Evolutionary conservation across 1,140 invertebrate species (phyloP), one percentile per base, ranked within the genome.

Genomic region (Saxidomus purpurata): DNA sequence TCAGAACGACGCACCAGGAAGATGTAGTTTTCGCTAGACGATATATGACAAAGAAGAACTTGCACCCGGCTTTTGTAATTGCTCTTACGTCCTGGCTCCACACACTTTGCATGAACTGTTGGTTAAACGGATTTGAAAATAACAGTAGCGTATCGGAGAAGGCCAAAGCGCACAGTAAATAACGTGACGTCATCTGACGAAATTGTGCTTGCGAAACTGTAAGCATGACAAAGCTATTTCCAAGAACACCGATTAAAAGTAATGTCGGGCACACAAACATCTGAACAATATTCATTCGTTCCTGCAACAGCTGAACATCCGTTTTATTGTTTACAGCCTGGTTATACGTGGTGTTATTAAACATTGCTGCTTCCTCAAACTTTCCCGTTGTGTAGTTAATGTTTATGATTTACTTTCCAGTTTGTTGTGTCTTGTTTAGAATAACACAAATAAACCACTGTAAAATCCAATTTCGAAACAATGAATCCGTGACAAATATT

Each of bases 81-180:
- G 79, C 79, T 81, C 79, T 31, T 1, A 81, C 49, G n/a, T 79
- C 76, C 1, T 2, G 6, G 2, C 9, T 34, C 76, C 25, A 28
- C 17, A 79, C 3, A 25, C 15, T 36, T 52, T 36, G 25, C 79
- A 81, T 81, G 55, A 81, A 81, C 13, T 63, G 49, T 38, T 81
- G 79, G 52, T 81, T 81, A 40, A 81, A 81, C 6, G 79, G 79
- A 61, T 81, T 81, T 31, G 79, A 61, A 4, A 38, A 61, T 17
- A 81, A 34, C 1, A 81, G 52, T n/a, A 81, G 49, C 11, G 34
- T 36, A 34, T 81, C 79, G 17, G 79, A 81, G 55, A 59, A n/a
- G 0, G 79, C 79, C 79, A 81, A 49, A 4, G 79, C 79, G 55
- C n/a, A 63, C 49, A 81, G 31, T 1, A 81, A 61, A 28, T 19